These are phyloP conservation scores for Axinella damicornis DNA, from an alignment of 37 sponge, comb jelly and placozoan genomes.

Conservation along the genomic window DNA sequence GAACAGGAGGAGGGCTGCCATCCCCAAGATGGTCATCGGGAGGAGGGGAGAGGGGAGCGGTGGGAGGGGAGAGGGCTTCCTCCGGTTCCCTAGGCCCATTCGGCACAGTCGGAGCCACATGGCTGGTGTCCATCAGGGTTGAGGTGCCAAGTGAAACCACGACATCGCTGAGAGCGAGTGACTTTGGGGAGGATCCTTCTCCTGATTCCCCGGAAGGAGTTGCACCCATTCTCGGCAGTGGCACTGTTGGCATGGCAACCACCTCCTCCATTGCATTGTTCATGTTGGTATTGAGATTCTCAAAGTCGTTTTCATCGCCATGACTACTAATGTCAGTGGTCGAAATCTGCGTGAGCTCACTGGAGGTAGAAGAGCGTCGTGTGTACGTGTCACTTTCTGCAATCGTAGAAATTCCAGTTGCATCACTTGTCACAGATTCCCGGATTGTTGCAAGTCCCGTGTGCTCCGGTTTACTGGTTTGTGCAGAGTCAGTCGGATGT, in stretches of 20 bases:
- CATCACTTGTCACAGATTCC: too few species aligned
- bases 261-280: background rate
- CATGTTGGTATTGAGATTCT: background rate
- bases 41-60: conserved; percentile 25
- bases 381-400: background rate
- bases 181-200: background rate
- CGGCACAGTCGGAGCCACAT: background rate
- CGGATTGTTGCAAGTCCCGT: too few species aligned
- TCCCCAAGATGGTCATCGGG: background rate
- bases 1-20: too few species aligned
- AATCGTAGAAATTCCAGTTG: too few species aligned
- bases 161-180: conserved; percentile 34
- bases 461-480: too few species aligned
- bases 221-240: background rate
- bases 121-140: background rate
- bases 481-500: too few species aligned
- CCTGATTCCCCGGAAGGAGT: too few species aligned
- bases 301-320: conserved; percentile 20
- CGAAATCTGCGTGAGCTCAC: conserved; percentile 29
- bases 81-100: conserved; percentile 6
- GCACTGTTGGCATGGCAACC: background rate
- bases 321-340: conserved; percentile 58
- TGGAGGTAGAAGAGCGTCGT: conserved; percentile 12
- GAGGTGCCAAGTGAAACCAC: conserved; percentile 14
- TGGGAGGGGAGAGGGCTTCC: conserved; percentile 10